These are phyloP conservation scores for Chrysomela aeneicollis DNA, from an alignment of 2,888 invertebrate species.

Conservation along the genomic window DNA sequence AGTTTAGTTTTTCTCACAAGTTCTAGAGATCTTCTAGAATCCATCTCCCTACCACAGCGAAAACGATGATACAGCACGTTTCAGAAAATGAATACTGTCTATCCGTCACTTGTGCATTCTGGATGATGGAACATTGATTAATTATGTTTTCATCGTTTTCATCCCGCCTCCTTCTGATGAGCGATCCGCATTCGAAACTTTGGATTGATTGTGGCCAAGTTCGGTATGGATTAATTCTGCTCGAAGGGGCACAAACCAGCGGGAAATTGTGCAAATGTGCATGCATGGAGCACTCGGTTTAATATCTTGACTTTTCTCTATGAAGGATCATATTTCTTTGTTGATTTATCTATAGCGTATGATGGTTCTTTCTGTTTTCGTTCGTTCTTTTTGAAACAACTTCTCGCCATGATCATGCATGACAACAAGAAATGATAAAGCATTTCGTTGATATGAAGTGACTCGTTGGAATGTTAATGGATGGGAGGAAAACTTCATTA, in stretches of 20 bases:
- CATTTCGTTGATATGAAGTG: too few species aligned
- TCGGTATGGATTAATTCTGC: neutral
- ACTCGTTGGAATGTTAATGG: too few species aligned
- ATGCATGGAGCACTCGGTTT: neutral
- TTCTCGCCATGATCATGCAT: neutral
- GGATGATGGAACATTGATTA: neutral
- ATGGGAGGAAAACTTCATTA: too few species aligned
- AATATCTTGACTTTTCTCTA: neutral
- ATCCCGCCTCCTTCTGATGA: neutral
- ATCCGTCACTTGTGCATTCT: too few species aligned
- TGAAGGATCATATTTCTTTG: slow-evolving; percentile 3
- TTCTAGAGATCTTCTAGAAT: too few species aligned
- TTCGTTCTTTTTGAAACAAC: neutral
- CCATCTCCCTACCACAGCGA: too few species aligned
- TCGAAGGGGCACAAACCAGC: neutral
- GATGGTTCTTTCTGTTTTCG: neutral
- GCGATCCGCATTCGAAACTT: neutral
- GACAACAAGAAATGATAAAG: too few species aligned
- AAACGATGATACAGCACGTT: too few species aligned
- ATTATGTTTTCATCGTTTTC: neutral
- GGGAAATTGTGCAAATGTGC: neutral
- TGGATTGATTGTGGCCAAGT: neutral
- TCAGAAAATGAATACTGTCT: too few species aligned
- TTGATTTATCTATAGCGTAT: neutral
- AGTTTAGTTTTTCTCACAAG: too few species aligned